Percentiles rank a stretch among this genome's conserved stretches.
phyloP scores from a whole-genome alignment of 2,797 vertebrate genomes.

The Manis crassicaudata region DNA sequence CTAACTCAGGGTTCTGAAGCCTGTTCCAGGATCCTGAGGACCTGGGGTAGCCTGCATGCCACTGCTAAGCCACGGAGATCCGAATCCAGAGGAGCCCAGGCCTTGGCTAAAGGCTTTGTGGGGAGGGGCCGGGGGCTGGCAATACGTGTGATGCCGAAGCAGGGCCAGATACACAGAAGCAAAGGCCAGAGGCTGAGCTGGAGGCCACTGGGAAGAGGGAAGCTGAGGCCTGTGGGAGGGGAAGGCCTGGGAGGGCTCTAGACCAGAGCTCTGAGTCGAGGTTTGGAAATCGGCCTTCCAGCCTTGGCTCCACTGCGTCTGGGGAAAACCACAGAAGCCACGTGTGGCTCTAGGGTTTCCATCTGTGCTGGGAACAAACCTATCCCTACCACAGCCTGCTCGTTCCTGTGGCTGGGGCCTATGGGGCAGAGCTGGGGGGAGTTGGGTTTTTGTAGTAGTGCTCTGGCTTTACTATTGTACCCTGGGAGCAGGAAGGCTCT shows the following conservation, averaged over 20 bases:
- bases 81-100: background rate
- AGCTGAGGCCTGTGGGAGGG: background rate
- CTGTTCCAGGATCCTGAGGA: background rate
- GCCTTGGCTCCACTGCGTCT: slow-evolving; percentile 68
- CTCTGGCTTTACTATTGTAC: background rate
- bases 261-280: background rate
- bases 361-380: slow-evolving; percentile 59
- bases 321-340: slow-evolving; percentile 76
- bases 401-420: background rate
- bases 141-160: accelerated
- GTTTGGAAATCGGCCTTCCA: slow-evolving; percentile 62
- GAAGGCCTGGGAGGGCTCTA: slow-evolving; percentile 28
- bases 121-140: background rate
- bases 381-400: slow-evolving; percentile 39
- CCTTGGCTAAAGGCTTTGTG: background rate
- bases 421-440: background rate
- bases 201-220: background rate
- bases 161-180: background rate
- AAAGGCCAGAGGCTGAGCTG: background rate
- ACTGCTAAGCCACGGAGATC: background rate
- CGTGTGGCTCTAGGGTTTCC: slow-evolving; percentile 60
- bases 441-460: background rate
- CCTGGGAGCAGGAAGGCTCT: background rate
- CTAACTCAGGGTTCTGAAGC: background rate
- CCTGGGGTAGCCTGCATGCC: background rate